Base-by-base conservation (phyloP, 2,113 vertebrate genomes). In the Microcebus jonahi region DNA sequence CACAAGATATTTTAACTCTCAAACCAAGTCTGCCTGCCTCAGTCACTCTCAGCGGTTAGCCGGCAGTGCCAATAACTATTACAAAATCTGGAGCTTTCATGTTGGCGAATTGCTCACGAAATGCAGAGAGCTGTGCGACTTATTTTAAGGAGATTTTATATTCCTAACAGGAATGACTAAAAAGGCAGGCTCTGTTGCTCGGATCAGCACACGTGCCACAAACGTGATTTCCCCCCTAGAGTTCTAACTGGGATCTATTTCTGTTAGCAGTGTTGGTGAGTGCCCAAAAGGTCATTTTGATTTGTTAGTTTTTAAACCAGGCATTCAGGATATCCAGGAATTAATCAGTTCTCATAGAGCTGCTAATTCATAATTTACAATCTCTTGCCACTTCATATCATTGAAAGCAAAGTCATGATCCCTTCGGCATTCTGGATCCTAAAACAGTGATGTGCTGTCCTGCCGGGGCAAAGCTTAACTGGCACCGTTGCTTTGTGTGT, bases 111-210 rank as follows among this genome's bases (percentile, higher is more conserved):
- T 95, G 71, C 90, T 94, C 34, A 45, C 27, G 70, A 96, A 88
- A 48, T 70, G 20, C 31, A 82, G 65, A 93, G 57, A 96, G 93
- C 80, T 53, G 80, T 18, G 70, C 94, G 73, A 84, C 91, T 88
- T 93, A 94, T 83, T 83, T 93, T 89, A 65, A 92, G 61, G 76
- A 80, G 70, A 84, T 90, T 96, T 95, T 93, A 50, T 92, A 93
- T 91, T 95, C 48, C 29, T 87, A 95, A 93, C 73, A 94, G 59
- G 42, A 79, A 27, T 45, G 73, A 93, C 94, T 93, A 63, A 83
- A 88, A 83, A 92, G 90, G 80, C 42, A 91, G 77, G 25, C 42
- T 87, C 20, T 96, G 0, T 79, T 83, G 92, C 84, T 87, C 48
- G 68, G 61, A 95, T 95, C 93, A 97, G 91, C 82, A 88, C 31